A percentile compares a stretch with the other conserved stretches of the same genome.
phyloP scores from a whole-genome alignment of 2,888 invertebrate genomes.

The Lasius platythorax region DNA sequence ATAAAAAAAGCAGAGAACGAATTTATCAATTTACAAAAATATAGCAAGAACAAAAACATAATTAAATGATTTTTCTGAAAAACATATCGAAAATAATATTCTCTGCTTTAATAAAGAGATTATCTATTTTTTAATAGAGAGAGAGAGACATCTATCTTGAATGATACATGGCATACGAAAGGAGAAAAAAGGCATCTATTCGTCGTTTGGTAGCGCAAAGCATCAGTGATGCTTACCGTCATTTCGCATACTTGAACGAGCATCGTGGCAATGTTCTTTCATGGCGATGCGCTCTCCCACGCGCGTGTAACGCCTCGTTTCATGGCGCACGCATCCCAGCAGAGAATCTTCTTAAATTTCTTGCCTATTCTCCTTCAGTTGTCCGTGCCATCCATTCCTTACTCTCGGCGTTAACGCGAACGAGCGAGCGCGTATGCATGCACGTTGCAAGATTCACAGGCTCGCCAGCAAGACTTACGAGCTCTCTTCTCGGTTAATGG shows the following conservation, averaged over 20 bases:
- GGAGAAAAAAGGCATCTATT: conserved; percentile 7
- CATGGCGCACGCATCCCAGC: conserved; percentile 12
- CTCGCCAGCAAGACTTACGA: conserved; percentile 46
- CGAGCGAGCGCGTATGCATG: conserved; percentile 22
- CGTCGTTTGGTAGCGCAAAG: conserved; percentile 26
- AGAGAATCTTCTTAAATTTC: conserved; percentile 43
- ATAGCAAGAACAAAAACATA: background rate
- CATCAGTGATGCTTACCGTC: conserved; percentile 62
- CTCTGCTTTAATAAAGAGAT: background rate
- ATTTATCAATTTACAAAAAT: conserved; percentile 11
- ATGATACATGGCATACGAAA: background rate
- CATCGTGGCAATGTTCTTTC: conserved; percentile 50
- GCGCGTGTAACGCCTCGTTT: conserved; percentile 61
- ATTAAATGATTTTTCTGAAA: background rate
- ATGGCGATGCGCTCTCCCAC: conserved; percentile 55
- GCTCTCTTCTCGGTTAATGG: conserved; percentile 65
- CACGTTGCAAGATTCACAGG: conserved; percentile 4
- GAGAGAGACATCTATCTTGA: background rate
- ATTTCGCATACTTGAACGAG: conserved; percentile 50
- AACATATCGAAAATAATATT: background rate
- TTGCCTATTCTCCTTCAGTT: conserved; percentile 29
- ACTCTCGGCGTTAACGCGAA: conserved; percentile 23
- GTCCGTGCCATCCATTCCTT: conserved; percentile 39
- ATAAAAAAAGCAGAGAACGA: background rate
- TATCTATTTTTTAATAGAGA: background rate